phyloP scores from a whole-genome alignment of 2,888 invertebrate genomes.

The Philereme transversata region DNA sequence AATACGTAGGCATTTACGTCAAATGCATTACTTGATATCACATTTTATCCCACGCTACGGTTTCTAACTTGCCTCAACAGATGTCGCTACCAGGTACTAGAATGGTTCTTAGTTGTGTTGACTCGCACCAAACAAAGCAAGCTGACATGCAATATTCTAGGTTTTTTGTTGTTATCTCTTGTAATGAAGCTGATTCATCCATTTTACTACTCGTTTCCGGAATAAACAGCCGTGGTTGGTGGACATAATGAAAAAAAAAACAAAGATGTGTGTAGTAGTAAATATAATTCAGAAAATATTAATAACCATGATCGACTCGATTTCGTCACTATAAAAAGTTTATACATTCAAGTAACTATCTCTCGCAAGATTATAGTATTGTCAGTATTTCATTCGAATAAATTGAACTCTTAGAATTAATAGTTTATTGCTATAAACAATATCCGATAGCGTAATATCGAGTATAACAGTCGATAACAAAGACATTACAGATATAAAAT shows the following conservation, averaged over 20 bases:
- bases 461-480: slow-evolving; percentile 75
- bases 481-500: slow-evolving; percentile 63
- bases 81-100: slow-evolving; percentile 41
- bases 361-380: slow-evolving; percentile 71
- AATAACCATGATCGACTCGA: slow-evolving; percentile 73
- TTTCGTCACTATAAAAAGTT: slow-evolving; percentile 74
- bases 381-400: slow-evolving; percentile 69
- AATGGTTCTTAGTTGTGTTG: slow-evolving; percentile 8
- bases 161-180: slow-evolving; percentile 24
- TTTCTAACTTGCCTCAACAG: slow-evolving; percentile 34
- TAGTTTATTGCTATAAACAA: slow-evolving; percentile 82
- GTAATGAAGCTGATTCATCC: slow-evolving; percentile 20
- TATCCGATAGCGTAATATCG: slow-evolving; percentile 62
- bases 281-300: slow-evolving; percentile 82
- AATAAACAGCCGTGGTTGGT: slow-evolving; percentile 24
- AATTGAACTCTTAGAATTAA: slow-evolving; percentile 74
- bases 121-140: slow-evolving; percentile 29
- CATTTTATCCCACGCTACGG: slow-evolving; percentile 15
- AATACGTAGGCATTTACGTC: not conserved
- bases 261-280: slow-evolving; percentile 74
- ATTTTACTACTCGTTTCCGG: slow-evolving; percentile 27
- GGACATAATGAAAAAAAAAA: slow-evolving; percentile 59
- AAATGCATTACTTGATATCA: slow-evolving; percentile 5
- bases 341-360: slow-evolving; percentile 53
- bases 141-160: slow-evolving; percentile 11